Evolutionary conservation across 1,140 invertebrate genomes (phyloP).

Genomic region (Plectrocnemia conspersa): DNA sequence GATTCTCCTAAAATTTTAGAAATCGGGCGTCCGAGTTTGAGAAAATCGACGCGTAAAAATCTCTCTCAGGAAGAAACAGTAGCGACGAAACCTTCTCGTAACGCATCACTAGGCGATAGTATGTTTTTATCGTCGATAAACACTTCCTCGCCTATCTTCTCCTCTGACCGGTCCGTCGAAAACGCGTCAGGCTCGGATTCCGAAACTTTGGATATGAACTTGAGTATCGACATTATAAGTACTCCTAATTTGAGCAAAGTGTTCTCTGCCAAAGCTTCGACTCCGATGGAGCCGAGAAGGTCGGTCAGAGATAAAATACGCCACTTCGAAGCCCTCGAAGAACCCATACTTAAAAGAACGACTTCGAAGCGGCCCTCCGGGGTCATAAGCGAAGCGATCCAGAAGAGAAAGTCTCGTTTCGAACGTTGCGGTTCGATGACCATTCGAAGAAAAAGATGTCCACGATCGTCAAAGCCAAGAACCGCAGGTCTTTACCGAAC

Average conservation of each 20-base stretch:
- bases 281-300: conserved; percentile 23
- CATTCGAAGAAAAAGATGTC: conserved; percentile 13
- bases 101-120: too few species aligned
- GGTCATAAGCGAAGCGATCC: conserved; percentile 1
- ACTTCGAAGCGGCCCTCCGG: conserved; percentile 9
- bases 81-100: background rate
- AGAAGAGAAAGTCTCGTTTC: conserved; percentile 6
- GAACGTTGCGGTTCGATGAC: conserved; percentile 4
- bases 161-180: too few species aligned
- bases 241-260: conserved; percentile 31
- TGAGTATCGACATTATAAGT: conserved; percentile 20
- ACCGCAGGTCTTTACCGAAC: background rate
- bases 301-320: conserved; percentile 12
- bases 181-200: too few species aligned
- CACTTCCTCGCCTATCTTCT: conserved; percentile 30
- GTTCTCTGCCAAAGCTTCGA: conserved; percentile 29
- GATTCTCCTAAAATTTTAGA: conserved; percentile 18
- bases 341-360: conserved; percentile 7
- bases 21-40: too few species aligned
- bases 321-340: conserved; percentile 13
- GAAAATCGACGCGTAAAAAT: too few species aligned
- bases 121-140: too few species aligned
- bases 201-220: too few species aligned
- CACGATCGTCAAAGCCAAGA: background rate
- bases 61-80: background rate